Percentiles rank a stretch among this genome's conserved stretches.
phyloP scores from a whole-genome alignment of 2,888 invertebrate species.

The Dione vanillae region DNA sequence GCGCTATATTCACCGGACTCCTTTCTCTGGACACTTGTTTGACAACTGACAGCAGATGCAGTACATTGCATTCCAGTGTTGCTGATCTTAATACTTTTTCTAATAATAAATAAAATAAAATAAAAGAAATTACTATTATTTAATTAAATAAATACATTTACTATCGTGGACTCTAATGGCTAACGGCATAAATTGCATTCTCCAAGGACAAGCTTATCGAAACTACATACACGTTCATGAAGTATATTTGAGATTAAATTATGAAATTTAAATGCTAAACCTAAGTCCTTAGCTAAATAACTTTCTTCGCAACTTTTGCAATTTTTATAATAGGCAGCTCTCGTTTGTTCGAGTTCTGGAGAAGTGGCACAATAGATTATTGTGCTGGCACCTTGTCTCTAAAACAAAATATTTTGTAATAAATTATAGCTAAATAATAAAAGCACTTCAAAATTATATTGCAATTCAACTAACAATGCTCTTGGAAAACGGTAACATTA shows the following conservation, averaged over 20 bases:
- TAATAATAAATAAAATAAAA: not conserved
- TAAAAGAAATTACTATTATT: not conserved
- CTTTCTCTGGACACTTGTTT: not conserved
- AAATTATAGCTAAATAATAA: not conserved
- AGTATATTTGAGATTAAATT: conserved; percentile 64
- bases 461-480: conserved; percentile 87
- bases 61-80: not conserved
- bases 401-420: conserved; percentile 47
- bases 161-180: not conserved
- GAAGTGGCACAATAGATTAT: conserved; percentile 94
- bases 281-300: conserved; percentile 65
- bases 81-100: not conserved
- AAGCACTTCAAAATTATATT: not conserved
- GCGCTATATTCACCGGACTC: no score
- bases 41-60: not conserved
- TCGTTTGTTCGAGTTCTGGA: conserved; percentile 89
- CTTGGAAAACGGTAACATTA: conserved; percentile 96
- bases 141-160: not conserved
- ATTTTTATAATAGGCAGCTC: conserved; percentile 96
- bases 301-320: conserved; percentile 87
- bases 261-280: conserved; percentile 66
- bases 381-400: conserved; percentile 97
- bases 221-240: conserved; percentile 50
- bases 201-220: conserved; percentile 34
- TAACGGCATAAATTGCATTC: no score